Percentiles rank a stretch among this genome's conserved stretches.
Evolutionary conservation across 2,888 invertebrate genomes (phyloP).

Genomic region (Agrypnus murinus): DNA sequence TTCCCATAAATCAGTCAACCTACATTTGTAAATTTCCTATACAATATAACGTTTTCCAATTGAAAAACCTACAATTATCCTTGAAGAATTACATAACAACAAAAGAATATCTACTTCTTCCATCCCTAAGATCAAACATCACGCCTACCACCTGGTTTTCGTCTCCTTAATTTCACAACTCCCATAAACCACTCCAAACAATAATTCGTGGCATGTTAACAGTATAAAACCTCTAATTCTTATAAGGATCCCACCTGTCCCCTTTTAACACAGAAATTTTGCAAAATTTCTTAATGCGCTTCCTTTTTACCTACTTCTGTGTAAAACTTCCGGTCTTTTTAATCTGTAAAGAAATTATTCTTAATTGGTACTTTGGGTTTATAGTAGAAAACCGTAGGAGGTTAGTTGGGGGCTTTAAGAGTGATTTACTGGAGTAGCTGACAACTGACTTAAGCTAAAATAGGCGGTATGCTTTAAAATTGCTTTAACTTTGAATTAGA

Average conservation of each 20-base stretch:
- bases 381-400: slow-evolving; percentile 47
- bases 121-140: slow-evolving; percentile 56
- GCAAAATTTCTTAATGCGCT: slow-evolving; percentile 43
- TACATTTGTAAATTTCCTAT: too few relatives aligned
- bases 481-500: slow-evolving; percentile 32
- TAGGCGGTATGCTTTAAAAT: slow-evolving; percentile 42
- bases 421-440: slow-evolving; percentile 49
- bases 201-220: slow-evolving; percentile 47
- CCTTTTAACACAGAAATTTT: slow-evolving; percentile 42
- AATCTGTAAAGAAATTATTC: slow-evolving; percentile 43
- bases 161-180: slow-evolving; percentile 52
- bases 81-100: slow-evolving; percentile 39
- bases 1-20: too few relatives aligned
- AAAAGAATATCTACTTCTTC: slow-evolving; percentile 48
- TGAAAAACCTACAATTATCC: slow-evolving; percentile 20
- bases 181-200: slow-evolving; percentile 59
- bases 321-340: slow-evolving; percentile 51
- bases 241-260: slow-evolving; percentile 59
- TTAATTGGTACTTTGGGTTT: slow-evolving; percentile 52
- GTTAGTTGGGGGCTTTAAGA: slow-evolving; percentile 1
- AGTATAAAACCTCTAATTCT: slow-evolving; percentile 56
- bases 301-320: slow-evolving; percentile 34
- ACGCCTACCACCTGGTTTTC: slow-evolving; percentile 63
- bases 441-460: slow-evolving; percentile 47
- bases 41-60: slow-evolving; percentile 52